These are phyloP conservation scores for Xylocampa areola DNA, from an alignment of 2,888 invertebrate genomes.

Conservation along the genomic window DNA sequence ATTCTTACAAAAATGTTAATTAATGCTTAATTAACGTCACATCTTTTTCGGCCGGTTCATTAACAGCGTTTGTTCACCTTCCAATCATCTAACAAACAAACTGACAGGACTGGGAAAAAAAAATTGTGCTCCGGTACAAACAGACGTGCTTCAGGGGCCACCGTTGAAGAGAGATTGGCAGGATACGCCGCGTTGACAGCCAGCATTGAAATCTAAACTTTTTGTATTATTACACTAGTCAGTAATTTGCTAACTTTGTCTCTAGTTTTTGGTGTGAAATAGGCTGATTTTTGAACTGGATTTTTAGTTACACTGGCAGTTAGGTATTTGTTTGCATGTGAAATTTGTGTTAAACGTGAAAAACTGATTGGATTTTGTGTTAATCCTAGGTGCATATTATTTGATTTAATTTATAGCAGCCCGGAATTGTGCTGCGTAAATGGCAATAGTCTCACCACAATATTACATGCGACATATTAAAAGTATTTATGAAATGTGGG, in stretches of 20 bases:
- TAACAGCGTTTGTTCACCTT: too few species aligned
- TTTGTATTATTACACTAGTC: constrained; percentile 29
- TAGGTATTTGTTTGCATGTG: neutral
- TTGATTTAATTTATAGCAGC: too few species aligned
- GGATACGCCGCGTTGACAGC: constrained; percentile 27
- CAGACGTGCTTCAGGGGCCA: constrained; percentile 14
- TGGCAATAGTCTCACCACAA: too few species aligned
- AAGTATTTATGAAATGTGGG: too few species aligned
- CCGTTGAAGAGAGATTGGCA: constrained; percentile 39
- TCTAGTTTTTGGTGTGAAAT: constrained; percentile 20
- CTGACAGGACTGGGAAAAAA: neutral
- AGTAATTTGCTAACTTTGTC: constrained; percentile 31
- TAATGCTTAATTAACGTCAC: too few species aligned
- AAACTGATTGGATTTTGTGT: too few species aligned
- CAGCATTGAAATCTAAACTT: constrained; percentile 37
- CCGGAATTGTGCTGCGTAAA: too few species aligned
- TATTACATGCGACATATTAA: too few species aligned
- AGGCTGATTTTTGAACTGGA: constrained; percentile 16
- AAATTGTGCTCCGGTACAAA: constrained; percentile 25
- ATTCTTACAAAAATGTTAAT: too few species aligned
- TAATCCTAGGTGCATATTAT: too few species aligned
- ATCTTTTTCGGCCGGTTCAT: too few species aligned
- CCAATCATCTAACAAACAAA: constrained; percentile 1
- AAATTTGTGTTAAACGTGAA: neutral
- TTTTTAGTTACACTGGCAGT: constrained; percentile 5